These are phyloP conservation scores for Siniperca knerii DNA, from an alignment of 2,113 vertebrate species.

Conservation along the genomic window DNA sequence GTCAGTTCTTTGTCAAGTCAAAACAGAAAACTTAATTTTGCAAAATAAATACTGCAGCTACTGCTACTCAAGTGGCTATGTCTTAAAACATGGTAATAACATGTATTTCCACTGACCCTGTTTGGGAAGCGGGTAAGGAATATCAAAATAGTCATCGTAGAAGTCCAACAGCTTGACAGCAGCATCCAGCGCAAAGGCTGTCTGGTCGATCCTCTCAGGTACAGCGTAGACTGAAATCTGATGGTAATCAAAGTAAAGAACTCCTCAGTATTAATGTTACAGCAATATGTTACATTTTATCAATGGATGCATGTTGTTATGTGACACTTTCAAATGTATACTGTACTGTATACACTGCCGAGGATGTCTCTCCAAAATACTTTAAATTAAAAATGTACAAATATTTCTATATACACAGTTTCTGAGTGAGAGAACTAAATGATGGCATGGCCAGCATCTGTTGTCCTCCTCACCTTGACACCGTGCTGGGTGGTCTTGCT, in stretches of 20 bases:
- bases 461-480: slow-evolving; percentile 86
- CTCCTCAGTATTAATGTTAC: neutral
- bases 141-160: slow-evolving; percentile 92
- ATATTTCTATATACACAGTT: neutral
- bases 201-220: slow-evolving; percentile 91
- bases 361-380: neutral
- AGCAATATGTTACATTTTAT: neutral
- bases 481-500: slow-evolving; percentile 88
- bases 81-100: neutral
- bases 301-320: neutral
- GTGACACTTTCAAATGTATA: neutral
- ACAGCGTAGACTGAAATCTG: slow-evolving; percentile 91
- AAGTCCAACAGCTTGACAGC: slow-evolving; percentile 92
- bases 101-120: slow-evolving; percentile 54
- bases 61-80: neutral
- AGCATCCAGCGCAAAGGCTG: slow-evolving; percentile 87
- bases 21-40: neutral
- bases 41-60: neutral
- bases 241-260: neutral
- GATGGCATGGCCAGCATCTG: neutral
- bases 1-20: too few species aligned
- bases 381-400: neutral
- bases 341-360: too few species aligned
- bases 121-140: slow-evolving; percentile 93
- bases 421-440: neutral